Conservation (phyloP, 2,797 vertebrate genomes). For the Jordanella pulchra region DNA sequence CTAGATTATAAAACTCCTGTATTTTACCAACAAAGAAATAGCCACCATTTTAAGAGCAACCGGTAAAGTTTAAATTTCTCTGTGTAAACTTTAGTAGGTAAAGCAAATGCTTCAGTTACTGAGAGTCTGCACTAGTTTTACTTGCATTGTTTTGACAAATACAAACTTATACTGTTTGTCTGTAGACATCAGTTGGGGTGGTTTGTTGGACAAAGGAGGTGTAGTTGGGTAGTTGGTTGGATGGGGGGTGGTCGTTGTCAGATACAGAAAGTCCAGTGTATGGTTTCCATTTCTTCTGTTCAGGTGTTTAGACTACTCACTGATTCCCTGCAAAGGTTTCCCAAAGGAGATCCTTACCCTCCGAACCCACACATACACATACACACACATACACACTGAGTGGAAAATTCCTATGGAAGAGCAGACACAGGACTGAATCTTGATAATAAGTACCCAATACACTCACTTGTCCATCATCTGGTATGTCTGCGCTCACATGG, state of each 20-base stretch:
- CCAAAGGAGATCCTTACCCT: slow-evolving; percentile 50
- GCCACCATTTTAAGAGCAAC: not conserved
- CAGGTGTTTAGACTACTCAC: slow-evolving; percentile 48
- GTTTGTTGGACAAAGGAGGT: slow-evolving; percentile 1
- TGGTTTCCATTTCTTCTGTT: slow-evolving; percentile 50
- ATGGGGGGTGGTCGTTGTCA: not conserved
- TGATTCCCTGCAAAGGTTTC: slow-evolving; percentile 61
- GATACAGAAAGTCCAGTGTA: slow-evolving; percentile 30
- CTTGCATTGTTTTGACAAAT: not conserved
- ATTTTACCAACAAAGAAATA: not conserved
- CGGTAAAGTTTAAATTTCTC: not conserved
- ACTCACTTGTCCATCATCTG: slow-evolving; percentile 11
- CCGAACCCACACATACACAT: slow-evolving; percentile 14
- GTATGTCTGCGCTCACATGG: slow-evolving; percentile 4
- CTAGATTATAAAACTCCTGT: not conserved
- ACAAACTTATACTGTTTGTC: slow-evolving; percentile 10
- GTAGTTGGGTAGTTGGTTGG: not conserved
- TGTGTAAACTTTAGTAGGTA: not conserved
- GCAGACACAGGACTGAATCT: slow-evolving; percentile 47
- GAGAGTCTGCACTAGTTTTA: not conserved
- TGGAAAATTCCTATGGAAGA: slow-evolving; percentile 73
- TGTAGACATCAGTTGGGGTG: slow-evolving; percentile 27
- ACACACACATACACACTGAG: slow-evolving; percentile 24
- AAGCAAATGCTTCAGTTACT: not conserved
- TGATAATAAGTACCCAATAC: slow-evolving; percentile 33